Percentiles rank a stretch among this genome's conserved stretches.
These are phyloP conservation scores for Torymus tubicola DNA, from an alignment of 2,888 invertebrate genomes.

Conservation along the genomic window DNA sequence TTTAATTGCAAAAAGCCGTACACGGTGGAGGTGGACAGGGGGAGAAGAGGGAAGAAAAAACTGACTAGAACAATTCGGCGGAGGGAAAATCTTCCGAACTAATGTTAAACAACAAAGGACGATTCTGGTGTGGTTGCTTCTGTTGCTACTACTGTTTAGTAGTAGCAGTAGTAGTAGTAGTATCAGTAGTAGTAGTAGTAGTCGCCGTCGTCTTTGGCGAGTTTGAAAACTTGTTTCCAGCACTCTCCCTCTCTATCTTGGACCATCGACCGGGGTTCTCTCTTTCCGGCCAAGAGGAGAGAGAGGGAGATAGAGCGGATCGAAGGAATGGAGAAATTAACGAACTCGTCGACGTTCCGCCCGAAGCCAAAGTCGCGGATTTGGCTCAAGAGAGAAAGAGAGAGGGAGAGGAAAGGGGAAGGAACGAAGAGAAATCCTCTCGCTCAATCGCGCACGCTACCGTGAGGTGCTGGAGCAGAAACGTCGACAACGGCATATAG, in stretches of 20 bases:
- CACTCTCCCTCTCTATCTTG: not conserved
- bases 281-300: too few relatives aligned
- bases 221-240: conserved; percentile 52
- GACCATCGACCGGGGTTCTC: conserved; percentile 12
- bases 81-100: too few relatives aligned
- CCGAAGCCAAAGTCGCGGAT: conserved; percentile 31
- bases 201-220: conserved; percentile 9
- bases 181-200: too few relatives aligned
- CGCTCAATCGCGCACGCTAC: not conserved
- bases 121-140: too few relatives aligned
- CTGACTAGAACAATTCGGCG: too few relatives aligned
- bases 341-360: conserved; percentile 46
- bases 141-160: too few relatives aligned
- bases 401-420: not conserved
- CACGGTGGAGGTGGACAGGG: too few relatives aligned
- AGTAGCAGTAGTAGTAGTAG: too few relatives aligned
- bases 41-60: too few relatives aligned
- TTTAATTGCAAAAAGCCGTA: too few relatives aligned
- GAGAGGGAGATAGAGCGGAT: too few relatives aligned
- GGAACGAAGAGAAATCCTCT: not conserved
- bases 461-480: conserved; percentile 7
- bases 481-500: conserved; percentile 1
- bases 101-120: too few relatives aligned
- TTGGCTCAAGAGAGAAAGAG: not conserved
- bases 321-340: conserved; percentile 45